Conservation (phyloP, 2,888 invertebrate species). For the Priocnemis perturbator region DNA sequence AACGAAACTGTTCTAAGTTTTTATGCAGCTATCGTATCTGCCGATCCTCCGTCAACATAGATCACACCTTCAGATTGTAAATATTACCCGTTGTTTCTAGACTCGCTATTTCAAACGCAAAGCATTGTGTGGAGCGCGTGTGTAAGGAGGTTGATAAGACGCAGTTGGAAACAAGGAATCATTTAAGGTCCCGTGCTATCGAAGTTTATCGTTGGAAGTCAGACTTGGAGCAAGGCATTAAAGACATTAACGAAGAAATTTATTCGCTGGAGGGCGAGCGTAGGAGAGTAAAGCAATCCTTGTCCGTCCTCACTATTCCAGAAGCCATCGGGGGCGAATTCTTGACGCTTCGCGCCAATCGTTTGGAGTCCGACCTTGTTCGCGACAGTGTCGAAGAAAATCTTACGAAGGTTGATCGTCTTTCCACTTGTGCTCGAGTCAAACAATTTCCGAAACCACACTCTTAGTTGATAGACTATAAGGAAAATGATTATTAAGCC, state of each 20-base stretch:
- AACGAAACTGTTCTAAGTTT: no score
- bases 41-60: no score
- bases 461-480: not conserved
- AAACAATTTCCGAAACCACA: slow-evolving; percentile 2
- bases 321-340: slow-evolving; percentile 87
- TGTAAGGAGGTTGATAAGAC: slow-evolving; percentile 82
- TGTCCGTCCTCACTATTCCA: slow-evolving; percentile 82
- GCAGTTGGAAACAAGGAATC: slow-evolving; percentile 82
- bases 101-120: slow-evolving; percentile 76
- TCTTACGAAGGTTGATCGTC: slow-evolving; percentile 79
- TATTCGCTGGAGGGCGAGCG: slow-evolving; percentile 82
- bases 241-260: slow-evolving; percentile 83
- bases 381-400: slow-evolving; percentile 87
- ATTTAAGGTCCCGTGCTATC: slow-evolving; percentile 81
- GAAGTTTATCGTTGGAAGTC: slow-evolving; percentile 86
- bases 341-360: slow-evolving; percentile 82
- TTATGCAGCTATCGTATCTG: no score
- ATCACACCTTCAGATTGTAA: no score
- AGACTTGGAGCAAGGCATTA: slow-evolving; percentile 83
- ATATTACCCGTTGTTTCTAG: no score
- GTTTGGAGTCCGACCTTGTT: slow-evolving; percentile 85
- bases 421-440: not conserved
- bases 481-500: no score
- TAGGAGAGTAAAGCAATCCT: slow-evolving; percentile 82
- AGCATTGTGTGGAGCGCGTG: slow-evolving; percentile 81